These are phyloP conservation scores for Oreochromis niloticus DNA, from an alignment of 2,113 vertebrate genomes.

Conservation along the genomic window DNA sequence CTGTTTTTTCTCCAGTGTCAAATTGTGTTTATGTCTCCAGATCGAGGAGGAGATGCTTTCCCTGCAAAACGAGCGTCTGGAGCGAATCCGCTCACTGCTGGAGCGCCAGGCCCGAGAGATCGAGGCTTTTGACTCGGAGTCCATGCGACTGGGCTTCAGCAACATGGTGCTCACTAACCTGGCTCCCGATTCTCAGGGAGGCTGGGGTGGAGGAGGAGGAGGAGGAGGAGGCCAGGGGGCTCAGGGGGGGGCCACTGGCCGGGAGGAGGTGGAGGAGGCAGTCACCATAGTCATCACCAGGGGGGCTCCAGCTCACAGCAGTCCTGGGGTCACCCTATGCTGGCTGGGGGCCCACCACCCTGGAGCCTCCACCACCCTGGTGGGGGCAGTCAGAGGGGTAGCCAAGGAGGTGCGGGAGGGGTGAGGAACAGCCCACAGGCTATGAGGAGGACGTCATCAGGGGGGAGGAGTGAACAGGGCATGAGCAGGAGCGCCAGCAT, in stretches of 20 bases:
- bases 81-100: constrained; percentile 91
- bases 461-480: constrained; percentile 92
- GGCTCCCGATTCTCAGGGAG: constrained; percentile 77
- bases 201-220: constrained; percentile 85
- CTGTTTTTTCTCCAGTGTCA: neutral
- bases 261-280: constrained; percentile 55
- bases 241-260: constrained; percentile 83
- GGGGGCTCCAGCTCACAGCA: constrained; percentile 83
- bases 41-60: constrained; percentile 97
- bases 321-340: constrained; percentile 93
- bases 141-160: constrained; percentile 96
- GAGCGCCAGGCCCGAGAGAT: constrained; percentile 80
- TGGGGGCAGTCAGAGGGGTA: constrained; percentile 84
- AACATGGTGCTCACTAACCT: constrained; percentile 84
- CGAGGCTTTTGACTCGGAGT: constrained; percentile 97
- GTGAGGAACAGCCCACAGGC: constrained; percentile 97
- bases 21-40: constrained; percentile 54
- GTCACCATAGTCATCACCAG: constrained; percentile 78
- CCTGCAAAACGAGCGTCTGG: constrained; percentile 91
- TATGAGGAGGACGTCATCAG: constrained; percentile 91
- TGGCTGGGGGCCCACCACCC: constrained; percentile 86
- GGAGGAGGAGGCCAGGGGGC: constrained; percentile 84
- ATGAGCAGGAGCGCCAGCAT: constrained; percentile 99
- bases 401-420: constrained; percentile 78
- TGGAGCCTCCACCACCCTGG: constrained; percentile 87